Conservation (phyloP, 2,888 invertebrate genomes). For the Erynnis tages region DNA sequence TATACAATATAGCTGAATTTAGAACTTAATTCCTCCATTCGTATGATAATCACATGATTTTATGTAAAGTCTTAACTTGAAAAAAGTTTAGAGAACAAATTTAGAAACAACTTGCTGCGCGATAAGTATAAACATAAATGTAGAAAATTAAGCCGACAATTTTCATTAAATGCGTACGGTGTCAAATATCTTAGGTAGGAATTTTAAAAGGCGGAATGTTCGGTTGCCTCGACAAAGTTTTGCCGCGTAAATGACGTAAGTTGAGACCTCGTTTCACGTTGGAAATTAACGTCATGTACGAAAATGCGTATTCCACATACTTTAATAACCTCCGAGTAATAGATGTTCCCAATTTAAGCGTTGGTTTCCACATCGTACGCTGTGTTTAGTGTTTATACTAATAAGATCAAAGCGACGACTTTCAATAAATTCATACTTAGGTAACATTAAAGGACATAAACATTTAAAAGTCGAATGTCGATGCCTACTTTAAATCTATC, state of each 20-base stretch:
- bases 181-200: conserved; percentile 52
- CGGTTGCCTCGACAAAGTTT: conserved; percentile 44
- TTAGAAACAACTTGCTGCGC: no score
- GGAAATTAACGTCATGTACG: conserved; percentile 51
- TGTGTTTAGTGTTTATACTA: background rate
- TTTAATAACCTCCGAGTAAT: conserved; percentile 29
- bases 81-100: no score
- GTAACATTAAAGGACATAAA: conserved; percentile 1
- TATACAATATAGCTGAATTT: no score
- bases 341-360: conserved; percentile 22
- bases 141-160: background rate
- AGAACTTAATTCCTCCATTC: no score
- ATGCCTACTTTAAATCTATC: no score
- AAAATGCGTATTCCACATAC: conserved; percentile 49
- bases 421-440: conserved; percentile 4
- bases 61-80: no score
- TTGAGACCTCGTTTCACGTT: conserved; percentile 52
- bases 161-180: conserved; percentile 35
- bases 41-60: no score
- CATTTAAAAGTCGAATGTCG: no score
- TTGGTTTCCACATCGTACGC: conserved; percentile 8
- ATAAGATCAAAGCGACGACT: conserved; percentile 1
- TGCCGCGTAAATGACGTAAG: conserved; percentile 52
- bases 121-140: no score
- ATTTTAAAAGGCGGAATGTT: conserved; percentile 49